These are phyloP conservation scores for Pandemis cinnamomeana DNA, from an alignment of 2,888 invertebrate species.

Conservation along the genomic window DNA sequence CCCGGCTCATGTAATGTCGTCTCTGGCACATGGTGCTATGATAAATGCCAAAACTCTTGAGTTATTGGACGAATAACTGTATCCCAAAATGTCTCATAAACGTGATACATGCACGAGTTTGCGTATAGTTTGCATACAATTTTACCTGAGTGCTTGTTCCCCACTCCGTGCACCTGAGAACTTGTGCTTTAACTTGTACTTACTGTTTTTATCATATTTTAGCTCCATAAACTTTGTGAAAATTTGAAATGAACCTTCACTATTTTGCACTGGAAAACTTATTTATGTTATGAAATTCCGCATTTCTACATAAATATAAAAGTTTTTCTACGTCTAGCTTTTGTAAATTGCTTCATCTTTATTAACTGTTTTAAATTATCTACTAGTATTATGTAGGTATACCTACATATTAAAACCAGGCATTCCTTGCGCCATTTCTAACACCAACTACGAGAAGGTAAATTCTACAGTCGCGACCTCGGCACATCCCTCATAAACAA, in stretches of 20 bases:
- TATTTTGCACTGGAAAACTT: neutral
- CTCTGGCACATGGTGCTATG: constrained; percentile 56
- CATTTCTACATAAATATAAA: neutral
- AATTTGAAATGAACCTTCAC: neutral
- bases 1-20: constrained; percentile 41
- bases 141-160: constrained; percentile 36
- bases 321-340: neutral
- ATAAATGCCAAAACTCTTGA: constrained; percentile 47
- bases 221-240: neutral
- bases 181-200: constrained; percentile 14
- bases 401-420: neutral
- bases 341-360: neutral
- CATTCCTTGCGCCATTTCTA: neutral
- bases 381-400: no score
- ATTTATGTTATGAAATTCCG: neutral
- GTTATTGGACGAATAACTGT: constrained; percentile 34
- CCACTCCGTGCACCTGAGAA: constrained; percentile 24
- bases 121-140: constrained; percentile 31
- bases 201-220: neutral
- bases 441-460: neutral
- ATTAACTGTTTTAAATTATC: neutral
- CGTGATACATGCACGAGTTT: constrained; percentile 33
- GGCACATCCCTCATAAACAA: neutral
- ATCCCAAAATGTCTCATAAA: constrained; percentile 23
- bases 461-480: neutral